A percentile compares a stretch with the other conserved stretches of the same genome.
Evolutionary conservation across 2,113 vertebrate genomes (phyloP).

Genomic region (Calyptomena viridis): DNA sequence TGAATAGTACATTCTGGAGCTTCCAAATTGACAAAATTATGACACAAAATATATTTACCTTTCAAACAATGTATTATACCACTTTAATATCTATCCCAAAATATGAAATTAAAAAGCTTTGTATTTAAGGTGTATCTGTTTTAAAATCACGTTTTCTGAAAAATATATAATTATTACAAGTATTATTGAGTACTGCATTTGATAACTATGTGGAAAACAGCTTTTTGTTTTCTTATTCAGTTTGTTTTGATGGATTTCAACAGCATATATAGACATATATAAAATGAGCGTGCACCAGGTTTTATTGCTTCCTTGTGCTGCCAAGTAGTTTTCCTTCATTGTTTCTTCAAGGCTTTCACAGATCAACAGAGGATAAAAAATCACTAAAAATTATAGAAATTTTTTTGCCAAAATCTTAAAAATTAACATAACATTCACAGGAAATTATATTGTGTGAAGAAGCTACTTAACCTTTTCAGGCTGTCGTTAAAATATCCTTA

Average conservation of each 20-base stretch:
- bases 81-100: background rate
- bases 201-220: background rate
- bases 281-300: background rate
- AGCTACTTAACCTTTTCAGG: background rate
- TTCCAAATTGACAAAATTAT: background rate
- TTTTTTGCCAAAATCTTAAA: background rate
- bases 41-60: background rate
- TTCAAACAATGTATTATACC: background rate
- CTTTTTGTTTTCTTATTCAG: background rate
- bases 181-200: background rate
- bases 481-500: background rate
- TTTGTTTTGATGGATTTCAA: background rate
- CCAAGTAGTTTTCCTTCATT: background rate
- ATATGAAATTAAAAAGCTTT: background rate
- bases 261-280: background rate
- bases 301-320: background rate
- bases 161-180: background rate
- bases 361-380: background rate
- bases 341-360: background rate
- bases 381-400: background rate
- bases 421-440: background rate
- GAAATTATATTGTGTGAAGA: background rate
- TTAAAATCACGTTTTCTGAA: background rate
- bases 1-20: background rate
- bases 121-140: background rate